Evolutionary conservation across 2,113 vertebrate genomes (phyloP), one percentile per base, ranked within the genome.

Genomic region (Carassius gibelio): DNA sequence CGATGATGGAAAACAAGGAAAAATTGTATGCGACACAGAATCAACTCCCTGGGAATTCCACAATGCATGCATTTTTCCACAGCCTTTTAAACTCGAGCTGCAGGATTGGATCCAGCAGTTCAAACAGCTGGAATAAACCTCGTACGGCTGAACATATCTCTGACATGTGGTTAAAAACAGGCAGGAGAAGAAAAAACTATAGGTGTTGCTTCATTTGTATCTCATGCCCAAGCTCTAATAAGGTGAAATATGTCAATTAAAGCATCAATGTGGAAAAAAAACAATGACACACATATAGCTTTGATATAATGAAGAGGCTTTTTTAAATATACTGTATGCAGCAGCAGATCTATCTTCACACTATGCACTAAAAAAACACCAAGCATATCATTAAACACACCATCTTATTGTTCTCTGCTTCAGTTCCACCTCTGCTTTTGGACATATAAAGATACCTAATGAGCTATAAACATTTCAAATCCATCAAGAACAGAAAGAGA

Each of bases 161-260:
- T 38, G 7, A 68, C 30, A 68, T 68, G 15, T 36, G 30, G 30
- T 19, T 52, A 34, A 68, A 30, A 68, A 17, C 26, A 79, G 59
- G 64, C 62, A 42, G 3, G 23, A 48, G 82, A 68, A 61, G n/a
- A 74, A 45, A 59, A 52, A 13, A n/a, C 52, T 36, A 15, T 71
- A 48, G 10, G 45, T 3, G 45, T 48, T 11, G 45, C 11, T 48
- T 48, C 10, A 48, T 48, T 50, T 80, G 34, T n/a, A 69, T 83
- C 34, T 30, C 42, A 8, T n/a, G 55, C 19, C 34, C n/a, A n/a
- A 68, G 21, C 62, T 71, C 59, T 84, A 88, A 86, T 83, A 86
- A 83, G 82, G 75, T 8, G 45, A 17, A 13, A 55, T 26, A 45
- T 74, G 84, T 75, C 80, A 52, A 86, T 75, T 19, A 45, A 9